These are phyloP conservation scores for Phenganax marumi DNA, from an alignment of 92 coral and sea anemone genomes.

Conservation along the genomic window DNA sequence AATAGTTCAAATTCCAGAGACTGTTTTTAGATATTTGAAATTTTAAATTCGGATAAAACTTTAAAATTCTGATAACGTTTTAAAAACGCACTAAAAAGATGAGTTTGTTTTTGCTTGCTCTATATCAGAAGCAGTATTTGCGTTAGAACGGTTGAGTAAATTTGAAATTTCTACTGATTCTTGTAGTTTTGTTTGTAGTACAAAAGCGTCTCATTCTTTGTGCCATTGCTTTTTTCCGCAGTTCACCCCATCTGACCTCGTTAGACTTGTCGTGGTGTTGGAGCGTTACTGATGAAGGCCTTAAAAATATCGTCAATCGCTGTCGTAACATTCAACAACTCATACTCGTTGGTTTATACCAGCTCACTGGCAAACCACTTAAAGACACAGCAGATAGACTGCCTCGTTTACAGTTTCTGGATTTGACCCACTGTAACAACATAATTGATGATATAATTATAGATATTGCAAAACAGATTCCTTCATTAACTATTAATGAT, in stretches of 20 bases:
- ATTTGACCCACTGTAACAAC: conserved; percentile 81
- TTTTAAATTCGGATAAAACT: too few relatives aligned
- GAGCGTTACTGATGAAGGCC: conserved; percentile 81
- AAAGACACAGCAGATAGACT: conserved; percentile 55
- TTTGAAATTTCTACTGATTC: too few relatives aligned
- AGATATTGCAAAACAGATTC: conserved; percentile 63
- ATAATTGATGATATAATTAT: conserved; percentile 74
- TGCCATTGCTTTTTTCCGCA: conserved; percentile 19
- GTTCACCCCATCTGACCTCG: conserved; percentile 69
- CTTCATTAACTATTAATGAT: conserved; percentile 60
- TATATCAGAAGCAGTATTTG: too few relatives aligned
- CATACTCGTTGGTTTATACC: conserved; percentile 68
- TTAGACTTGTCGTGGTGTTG: conserved; percentile 95
- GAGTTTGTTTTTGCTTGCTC: too few relatives aligned
- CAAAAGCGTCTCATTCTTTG: too few relatives aligned
- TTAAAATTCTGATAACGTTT: too few relatives aligned
- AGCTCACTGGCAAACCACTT: conserved; percentile 70
- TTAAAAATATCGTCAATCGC: conserved; percentile 58
- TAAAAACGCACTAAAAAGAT: too few relatives aligned
- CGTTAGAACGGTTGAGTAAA: too few relatives aligned
- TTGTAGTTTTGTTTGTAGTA: too few relatives aligned
- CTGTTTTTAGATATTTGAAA: too few relatives aligned
- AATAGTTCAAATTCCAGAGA: too few relatives aligned
- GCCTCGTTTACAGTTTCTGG: conserved; percentile 67
- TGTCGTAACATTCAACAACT: conserved; percentile 64